These are phyloP conservation scores for Sitta europaea DNA, from an alignment of 2,113 vertebrate genomes.

Conservation along the genomic window DNA sequence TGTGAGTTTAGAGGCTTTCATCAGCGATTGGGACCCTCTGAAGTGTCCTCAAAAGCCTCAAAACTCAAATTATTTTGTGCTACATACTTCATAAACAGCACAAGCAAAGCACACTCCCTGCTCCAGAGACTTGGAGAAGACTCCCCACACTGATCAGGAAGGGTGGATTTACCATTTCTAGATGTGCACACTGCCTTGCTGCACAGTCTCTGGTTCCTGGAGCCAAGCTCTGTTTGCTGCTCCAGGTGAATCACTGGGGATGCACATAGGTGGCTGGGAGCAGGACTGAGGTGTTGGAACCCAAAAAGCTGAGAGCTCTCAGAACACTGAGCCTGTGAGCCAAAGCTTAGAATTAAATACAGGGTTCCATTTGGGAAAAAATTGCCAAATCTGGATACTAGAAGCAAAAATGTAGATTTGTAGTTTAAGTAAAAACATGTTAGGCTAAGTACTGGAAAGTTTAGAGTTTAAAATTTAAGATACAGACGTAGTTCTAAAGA, in stretches of 20 bases:
- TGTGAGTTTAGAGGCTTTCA: not conserved
- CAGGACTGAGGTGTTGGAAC: not conserved
- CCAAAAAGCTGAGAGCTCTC: no score
- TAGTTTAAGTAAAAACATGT: no score
- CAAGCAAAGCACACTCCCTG: not conserved
- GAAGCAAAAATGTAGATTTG: no score
- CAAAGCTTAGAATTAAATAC: no score
- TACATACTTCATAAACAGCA: rapidly evolving
- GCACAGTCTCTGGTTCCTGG: not conserved
- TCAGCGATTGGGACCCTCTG: not conserved
- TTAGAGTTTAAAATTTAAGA: no score
- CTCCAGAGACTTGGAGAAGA: not conserved
- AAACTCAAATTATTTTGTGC: not conserved
- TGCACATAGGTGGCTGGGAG: conserved; percentile 13
- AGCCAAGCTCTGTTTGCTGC: not conserved
- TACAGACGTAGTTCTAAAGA: no score
- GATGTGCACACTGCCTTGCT: not conserved
- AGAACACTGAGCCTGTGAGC: no score
- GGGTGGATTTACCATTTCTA: not conserved
- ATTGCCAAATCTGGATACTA: no score
- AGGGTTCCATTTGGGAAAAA: no score
- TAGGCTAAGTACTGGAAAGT: no score
- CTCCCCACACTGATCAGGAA: not conserved
- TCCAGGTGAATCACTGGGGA: not conserved
- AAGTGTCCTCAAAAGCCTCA: no score